Percentiles rank a stretch among this genome's conserved stretches.
These are phyloP conservation scores for Drosophila meridiana DNA, from an alignment of 2,888 invertebrate species.

Conservation along the genomic window DNA sequence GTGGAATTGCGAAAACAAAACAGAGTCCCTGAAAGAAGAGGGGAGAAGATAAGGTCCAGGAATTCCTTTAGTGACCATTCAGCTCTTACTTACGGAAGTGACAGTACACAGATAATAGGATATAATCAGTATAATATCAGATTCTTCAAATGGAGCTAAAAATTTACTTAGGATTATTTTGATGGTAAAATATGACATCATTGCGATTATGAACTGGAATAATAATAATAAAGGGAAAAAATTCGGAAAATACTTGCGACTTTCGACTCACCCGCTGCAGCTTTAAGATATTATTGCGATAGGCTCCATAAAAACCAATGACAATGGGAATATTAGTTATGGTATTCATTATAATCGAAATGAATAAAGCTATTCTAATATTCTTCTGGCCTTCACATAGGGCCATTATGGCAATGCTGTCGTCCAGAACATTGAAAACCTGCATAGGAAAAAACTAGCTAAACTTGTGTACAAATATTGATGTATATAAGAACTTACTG, in stretches of 20 bases:
- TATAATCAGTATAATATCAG: neutral
- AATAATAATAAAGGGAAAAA: neutral
- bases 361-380: neutral
- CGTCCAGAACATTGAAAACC: conserved; percentile 21
- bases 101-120: conserved; percentile 32
- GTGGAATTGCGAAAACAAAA: conserved; percentile 14
- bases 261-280: conserved; percentile 29
- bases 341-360: conserved; percentile 22
- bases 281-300: neutral
- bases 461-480: neutral
- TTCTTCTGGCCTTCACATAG: neutral
- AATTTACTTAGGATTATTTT: conserved; percentile 35
- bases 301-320: conserved; percentile 30
- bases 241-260: fast-evolving
- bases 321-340: conserved; percentile 15
- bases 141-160: neutral
- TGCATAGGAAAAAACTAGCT: neutral
- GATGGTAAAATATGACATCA: conserved; percentile 24
- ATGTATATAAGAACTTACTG: conserved; percentile 21
- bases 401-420: neutral
- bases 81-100: conserved; percentile 24
- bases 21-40: conserved; percentile 15
- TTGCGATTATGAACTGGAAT: conserved; percentile 25
- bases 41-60: fast-evolving
- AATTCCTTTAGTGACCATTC: neutral